Conservation (phyloP, 2,113 vertebrate genomes). For the Antigone vipio region DNA sequence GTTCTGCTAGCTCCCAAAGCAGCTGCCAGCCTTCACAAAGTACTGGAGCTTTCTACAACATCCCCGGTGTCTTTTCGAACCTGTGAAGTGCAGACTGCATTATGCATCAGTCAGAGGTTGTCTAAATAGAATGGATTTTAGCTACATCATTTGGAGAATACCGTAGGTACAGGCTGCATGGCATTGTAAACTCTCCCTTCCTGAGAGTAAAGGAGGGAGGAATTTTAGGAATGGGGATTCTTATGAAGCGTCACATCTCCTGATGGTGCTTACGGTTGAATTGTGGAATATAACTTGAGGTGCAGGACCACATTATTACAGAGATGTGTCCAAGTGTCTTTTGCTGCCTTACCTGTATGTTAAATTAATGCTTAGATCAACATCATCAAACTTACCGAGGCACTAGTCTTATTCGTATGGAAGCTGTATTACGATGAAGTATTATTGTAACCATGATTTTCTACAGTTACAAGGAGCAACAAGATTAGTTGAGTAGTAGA, state of each 20-base stretch:
- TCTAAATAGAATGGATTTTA: background rate
- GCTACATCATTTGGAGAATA: background rate
- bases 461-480: background rate
- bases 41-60: background rate
- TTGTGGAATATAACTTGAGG: background rate
- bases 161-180: background rate
- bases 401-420: background rate
- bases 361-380: background rate
- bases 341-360: background rate
- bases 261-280: background rate
- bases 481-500: background rate
- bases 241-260: background rate
- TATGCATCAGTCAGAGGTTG: background rate
- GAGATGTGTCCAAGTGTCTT: background rate
- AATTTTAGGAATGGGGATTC: background rate
- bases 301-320: background rate
- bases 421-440: background rate
- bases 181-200: background rate
- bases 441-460: background rate
- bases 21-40: background rate
- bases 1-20: background rate
- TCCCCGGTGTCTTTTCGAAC: background rate
- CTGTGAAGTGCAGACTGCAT: background rate
- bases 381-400: fast-evolving
- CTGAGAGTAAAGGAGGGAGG: background rate